Evolutionary conservation across 2,888 invertebrate genomes (phyloP).

Genomic region (Philopedon plagiatum): DNA sequence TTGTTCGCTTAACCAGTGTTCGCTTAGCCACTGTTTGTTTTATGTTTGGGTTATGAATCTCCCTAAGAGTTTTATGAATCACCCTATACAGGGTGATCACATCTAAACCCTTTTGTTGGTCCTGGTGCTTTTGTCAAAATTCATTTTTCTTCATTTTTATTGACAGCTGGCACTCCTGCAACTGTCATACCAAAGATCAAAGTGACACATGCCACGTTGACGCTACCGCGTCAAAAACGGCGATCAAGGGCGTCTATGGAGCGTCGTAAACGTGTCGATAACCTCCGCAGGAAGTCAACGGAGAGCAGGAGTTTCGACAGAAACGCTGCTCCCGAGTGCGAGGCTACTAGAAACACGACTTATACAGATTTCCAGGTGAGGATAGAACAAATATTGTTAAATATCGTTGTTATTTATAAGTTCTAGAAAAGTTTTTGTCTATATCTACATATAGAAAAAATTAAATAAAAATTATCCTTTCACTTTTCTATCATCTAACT

Average conservation of each 20-base stretch:
- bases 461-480: too few relatives aligned
- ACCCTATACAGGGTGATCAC: too few relatives aligned
- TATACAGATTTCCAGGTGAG: slow-evolving; percentile 38
- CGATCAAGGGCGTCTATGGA: slow-evolving; percentile 32
- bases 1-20: too few relatives aligned
- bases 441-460: too few relatives aligned
- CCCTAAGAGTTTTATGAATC: too few relatives aligned
- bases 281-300: neutral
- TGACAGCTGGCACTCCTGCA: neutral
- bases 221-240: slow-evolving; percentile 17
- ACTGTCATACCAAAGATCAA: slow-evolving; percentile 35
- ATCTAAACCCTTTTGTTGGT: too few relatives aligned
- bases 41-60: too few relatives aligned
- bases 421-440: too few relatives aligned
- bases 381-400: too few relatives aligned
- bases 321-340: neutral
- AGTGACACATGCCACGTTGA: slow-evolving; percentile 25
- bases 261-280: slow-evolving; percentile 3
- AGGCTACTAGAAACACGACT: slow-evolving; percentile 24
- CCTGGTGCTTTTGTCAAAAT: too few relatives aligned
- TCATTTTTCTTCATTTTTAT: neutral
- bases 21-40: too few relatives aligned
- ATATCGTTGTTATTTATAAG: too few relatives aligned
- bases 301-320: neutral
- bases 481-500: neutral